Base-by-base conservation (phyloP, 2,113 vertebrate species). In the Megaceryle torquata region DNA sequence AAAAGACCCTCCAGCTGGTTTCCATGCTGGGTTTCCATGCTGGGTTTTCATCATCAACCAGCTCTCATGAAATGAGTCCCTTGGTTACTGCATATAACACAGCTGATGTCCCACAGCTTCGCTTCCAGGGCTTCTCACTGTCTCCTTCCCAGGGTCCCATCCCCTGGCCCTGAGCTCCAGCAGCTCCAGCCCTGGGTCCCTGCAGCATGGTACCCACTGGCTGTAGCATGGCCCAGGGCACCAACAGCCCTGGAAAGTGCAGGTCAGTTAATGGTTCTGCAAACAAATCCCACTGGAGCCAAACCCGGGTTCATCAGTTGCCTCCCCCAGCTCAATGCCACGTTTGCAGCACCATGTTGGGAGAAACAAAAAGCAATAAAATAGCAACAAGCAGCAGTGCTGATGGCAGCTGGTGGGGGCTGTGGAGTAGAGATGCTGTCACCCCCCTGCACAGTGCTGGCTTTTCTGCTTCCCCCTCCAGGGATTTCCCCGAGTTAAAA, bases 281-380 rank as follows among this genome's bases (percentile, higher is more conserved):
- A 12, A 19, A 51, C 35, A 20, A 69, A 76, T 50, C 41, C 53
- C 31, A 5, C 17, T 10, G 28, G 65, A 78, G 22, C 39, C n/a
- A 24, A 24, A 61, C 15, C 26, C 7, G 1, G 9, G 16, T 61
- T 44, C 68, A 17, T 29, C 56, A 2, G 0, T n/a, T 7, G 37
- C 70, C 33, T 20, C 13, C 51, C 10, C 10, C 39, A 31, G 3
- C 0, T 3, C 44, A 11, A 6, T 2, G 43, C 26, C 1, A 0
- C 9, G 26, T 51, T 56, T 24, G 70, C 44, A 51, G 71, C 65
- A 3, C 54, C 4, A 2, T 3, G 2, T 10, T 3, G 0, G 31
- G 57, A 71, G 80, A 46, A 59, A 20, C 12, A 48, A 46, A 50
- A 68, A 37, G 86, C 33, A 18, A 15, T 41, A 25, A 51, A 65